Conservation (phyloP, 1,140 invertebrate genomes). For the Gonioctena quinquepunctata region DNA sequence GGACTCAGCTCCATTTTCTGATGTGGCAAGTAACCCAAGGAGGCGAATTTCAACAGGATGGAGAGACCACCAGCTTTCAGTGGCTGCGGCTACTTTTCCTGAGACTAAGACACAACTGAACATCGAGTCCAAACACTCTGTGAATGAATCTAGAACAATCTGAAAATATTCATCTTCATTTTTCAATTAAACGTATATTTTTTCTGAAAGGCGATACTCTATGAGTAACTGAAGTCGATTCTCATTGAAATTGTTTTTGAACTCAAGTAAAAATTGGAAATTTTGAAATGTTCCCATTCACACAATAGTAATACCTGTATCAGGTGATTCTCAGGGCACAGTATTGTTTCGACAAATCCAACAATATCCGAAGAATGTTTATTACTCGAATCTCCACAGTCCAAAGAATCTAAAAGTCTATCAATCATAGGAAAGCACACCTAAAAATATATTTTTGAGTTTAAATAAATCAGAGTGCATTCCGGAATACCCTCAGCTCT, state of each 20-base stretch:
- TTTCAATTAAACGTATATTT: neutral
- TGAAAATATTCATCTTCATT: slow-evolving; percentile 55
- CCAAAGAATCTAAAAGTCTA: slow-evolving; percentile 71
- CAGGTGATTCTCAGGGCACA: slow-evolving; percentile 71
- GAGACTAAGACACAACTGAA: slow-evolving; percentile 80
- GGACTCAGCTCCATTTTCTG: slow-evolving; percentile 67
- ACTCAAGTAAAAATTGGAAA: no score
- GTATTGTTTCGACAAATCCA: slow-evolving; percentile 66
- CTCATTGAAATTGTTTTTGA: no score
- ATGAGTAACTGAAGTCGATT: no score
- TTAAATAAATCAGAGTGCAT: neutral
- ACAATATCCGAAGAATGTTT: slow-evolving; percentile 64
- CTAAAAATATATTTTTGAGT: slow-evolving; percentile 49
- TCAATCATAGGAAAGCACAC: slow-evolving; percentile 73
- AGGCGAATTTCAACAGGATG: slow-evolving; percentile 74
- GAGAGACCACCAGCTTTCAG: slow-evolving; percentile 77
- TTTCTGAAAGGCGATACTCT: no score
- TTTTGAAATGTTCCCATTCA: no score
- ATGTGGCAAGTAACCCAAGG: slow-evolving; percentile 67
- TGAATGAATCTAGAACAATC: slow-evolving; percentile 75
- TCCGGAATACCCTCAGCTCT: slow-evolving; percentile 66
- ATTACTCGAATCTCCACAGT: slow-evolving; percentile 64
- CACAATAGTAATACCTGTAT: slow-evolving; percentile 71
- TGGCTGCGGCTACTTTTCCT: slow-evolving; percentile 76
- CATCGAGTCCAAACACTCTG: slow-evolving; percentile 73